Evolutionary conservation across 2,888 invertebrate species (phyloP), one percentile per base, ranked within the genome.

Genomic region (Hypselothyrea guttata): DNA sequence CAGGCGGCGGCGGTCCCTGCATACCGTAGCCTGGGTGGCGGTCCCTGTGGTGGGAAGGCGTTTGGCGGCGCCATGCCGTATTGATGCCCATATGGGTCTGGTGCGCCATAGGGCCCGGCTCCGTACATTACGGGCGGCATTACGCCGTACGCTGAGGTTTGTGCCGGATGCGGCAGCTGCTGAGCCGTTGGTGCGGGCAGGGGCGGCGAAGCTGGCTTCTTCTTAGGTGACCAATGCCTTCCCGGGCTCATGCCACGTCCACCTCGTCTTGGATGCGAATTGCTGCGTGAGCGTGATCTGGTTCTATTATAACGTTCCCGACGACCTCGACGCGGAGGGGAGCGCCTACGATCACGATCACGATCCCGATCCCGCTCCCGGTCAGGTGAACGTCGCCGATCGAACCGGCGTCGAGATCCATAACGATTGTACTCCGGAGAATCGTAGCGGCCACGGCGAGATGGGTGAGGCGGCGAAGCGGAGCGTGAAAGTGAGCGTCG

Each of bases 171-270:
- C 28, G 65, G 44, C 11, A 60, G 34, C 15, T 70, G 75, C 41
- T 77, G 82, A 40, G 55, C 54, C n/a, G 62, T 15, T 5, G 74
- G 58, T 28, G 75, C 77, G 9, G 84, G 78, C 34, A 75, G 60
- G 9, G 86, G 82, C 1, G 87, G 84, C 9, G 86, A 78, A n/a
- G 84, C 58, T 8, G 82, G 81, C 18, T 83, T 83, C 18, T 76
- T 89, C 42, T 88, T 89, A 1, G 89, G 88, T 0, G 89, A 89
- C 89, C 89, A 89, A 8, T 88, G 86, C 2, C 63, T 48, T 1
- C 12, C 28, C 3, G 76, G 82, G 54, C 76, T 79, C 1, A 41
- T 3, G 0, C 75, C 76, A 27, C 81, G 71, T 45, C 84, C 75
- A 11, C 84, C 75, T 38, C 83, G 70, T 8, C 88, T 82, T 1